Conservation (phyloP, 2,888 invertebrate species). For the Laspeyria flexula region DNA sequence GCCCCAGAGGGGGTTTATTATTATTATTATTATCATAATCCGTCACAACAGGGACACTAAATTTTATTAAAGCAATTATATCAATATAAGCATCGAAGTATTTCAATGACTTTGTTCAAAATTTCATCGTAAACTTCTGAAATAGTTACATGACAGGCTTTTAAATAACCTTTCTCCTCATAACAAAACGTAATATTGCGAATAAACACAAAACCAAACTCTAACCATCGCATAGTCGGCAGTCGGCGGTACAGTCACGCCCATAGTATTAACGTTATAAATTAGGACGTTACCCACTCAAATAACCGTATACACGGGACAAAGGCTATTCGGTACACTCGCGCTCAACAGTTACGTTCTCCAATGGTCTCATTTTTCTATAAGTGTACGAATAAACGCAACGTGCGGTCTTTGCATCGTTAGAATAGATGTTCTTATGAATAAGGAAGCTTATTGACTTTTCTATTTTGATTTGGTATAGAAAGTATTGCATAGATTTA, state of each 20-base stretch:
- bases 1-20: too few species aligned
- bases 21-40: too few species aligned
- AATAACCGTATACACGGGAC: constrained; percentile 78
- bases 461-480: background rate
- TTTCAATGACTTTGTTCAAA: too few species aligned
- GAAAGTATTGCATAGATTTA: too few species aligned
- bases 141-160: too few species aligned
- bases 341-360: constrained; percentile 62
- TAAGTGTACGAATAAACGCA: constrained; percentile 44
- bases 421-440: too few species aligned
- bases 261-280: constrained; percentile 82
- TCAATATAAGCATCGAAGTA: too few species aligned
- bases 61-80: too few species aligned
- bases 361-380: constrained; percentile 59
- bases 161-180: too few species aligned
- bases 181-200: background rate
- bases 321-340: constrained; percentile 77
- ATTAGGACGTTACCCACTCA: constrained; percentile 83
- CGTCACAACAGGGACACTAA: too few species aligned
- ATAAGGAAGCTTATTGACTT: constrained; percentile 3
- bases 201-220: too few species aligned
- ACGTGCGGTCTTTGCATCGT: background rate
- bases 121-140: too few species aligned
- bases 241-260: constrained; percentile 61
- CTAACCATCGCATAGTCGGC: background rate